phyloP scores from a whole-genome alignment of 2,797 vertebrate species.

The Hemitrygon akajei region DNA sequence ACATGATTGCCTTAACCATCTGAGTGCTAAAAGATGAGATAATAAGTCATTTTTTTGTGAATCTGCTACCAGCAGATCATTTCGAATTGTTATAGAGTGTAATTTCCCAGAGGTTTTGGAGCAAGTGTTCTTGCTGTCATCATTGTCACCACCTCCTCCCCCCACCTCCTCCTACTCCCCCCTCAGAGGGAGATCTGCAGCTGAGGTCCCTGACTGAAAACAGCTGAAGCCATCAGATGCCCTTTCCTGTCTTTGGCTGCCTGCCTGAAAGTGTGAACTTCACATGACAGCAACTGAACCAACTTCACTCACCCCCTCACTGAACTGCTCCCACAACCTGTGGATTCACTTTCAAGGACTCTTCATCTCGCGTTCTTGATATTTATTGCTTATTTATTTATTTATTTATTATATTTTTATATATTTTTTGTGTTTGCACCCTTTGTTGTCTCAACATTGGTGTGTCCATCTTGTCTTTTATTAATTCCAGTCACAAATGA shows the following conservation, averaged over 20 bases:
- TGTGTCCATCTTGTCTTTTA: too few species aligned
- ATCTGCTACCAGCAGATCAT: neutral
- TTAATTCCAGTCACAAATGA: too few species aligned
- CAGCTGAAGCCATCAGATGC: neutral
- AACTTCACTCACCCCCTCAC: too few species aligned
- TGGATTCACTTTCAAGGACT: too few species aligned
- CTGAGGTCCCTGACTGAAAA: neutral
- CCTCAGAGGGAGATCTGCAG: neutral
- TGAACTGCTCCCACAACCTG: too few species aligned
- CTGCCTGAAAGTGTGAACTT: too few species aligned
- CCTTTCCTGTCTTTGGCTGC: neutral
- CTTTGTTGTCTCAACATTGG: too few species aligned
- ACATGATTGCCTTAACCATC: constrained; percentile 23
- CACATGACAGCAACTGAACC: too few species aligned
- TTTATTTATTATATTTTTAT: too few species aligned
- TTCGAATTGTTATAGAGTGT: neutral
- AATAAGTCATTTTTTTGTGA: neutral
- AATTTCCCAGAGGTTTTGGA: neutral
- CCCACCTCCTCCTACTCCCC: neutral
- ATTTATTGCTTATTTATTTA: too few species aligned
- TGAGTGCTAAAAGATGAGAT: neutral
- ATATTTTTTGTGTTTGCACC: too few species aligned
- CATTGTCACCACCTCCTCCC: neutral
- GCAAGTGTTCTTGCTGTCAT: neutral
- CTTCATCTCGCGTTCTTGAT: too few species aligned